These are phyloP conservation scores for Probaryconus sp. DNA, from an alignment of 1,140 invertebrate genomes.

Conservation along the genomic window DNA sequence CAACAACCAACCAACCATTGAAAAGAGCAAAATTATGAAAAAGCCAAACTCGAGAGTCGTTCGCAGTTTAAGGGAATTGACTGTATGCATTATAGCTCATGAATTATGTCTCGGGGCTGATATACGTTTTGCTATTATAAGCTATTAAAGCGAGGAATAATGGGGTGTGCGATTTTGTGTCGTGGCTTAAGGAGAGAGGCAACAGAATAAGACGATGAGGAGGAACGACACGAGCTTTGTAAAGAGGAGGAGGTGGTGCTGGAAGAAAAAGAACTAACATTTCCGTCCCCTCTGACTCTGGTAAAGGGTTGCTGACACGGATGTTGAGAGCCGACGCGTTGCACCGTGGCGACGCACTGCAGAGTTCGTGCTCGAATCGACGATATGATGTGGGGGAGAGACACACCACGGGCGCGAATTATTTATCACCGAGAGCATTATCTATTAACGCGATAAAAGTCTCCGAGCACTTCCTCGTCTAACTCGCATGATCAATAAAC, in stretches of 20 bases:
- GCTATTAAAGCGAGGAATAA: conserved; percentile 33
- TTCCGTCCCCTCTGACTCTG: conserved; percentile 23
- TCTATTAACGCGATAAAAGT: conserved; percentile 38
- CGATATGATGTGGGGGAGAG: conserved; percentile 14
- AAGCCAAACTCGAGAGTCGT: too few relatives aligned
- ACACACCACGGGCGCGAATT: conserved; percentile 23
- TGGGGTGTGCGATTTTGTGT: background rate
- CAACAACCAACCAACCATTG: too few relatives aligned
- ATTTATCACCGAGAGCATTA: conserved; percentile 34
- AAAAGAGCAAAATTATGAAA: too few relatives aligned
- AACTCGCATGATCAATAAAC: conserved; percentile 13
- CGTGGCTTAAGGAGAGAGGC: background rate
- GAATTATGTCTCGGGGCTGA: conserved; percentile 41
- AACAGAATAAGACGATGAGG: too few relatives aligned
- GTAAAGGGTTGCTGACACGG: conserved; percentile 41
- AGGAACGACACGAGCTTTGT: too few relatives aligned
- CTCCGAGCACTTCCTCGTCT: conserved; percentile 3
- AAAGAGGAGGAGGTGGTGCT: background rate
- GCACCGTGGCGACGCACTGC: background rate
- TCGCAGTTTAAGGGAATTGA: too few relatives aligned
- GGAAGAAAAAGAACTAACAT: conserved; percentile 11
- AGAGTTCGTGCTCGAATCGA: conserved; percentile 7
- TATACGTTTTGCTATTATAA: conserved; percentile 33
- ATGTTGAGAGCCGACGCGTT: conserved; percentile 19
- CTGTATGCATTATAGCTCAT: conserved; percentile 34